Evolutionary conservation across 2,113 vertebrate genomes (phyloP).

Genomic region (Anolis carolinensis): DNA sequence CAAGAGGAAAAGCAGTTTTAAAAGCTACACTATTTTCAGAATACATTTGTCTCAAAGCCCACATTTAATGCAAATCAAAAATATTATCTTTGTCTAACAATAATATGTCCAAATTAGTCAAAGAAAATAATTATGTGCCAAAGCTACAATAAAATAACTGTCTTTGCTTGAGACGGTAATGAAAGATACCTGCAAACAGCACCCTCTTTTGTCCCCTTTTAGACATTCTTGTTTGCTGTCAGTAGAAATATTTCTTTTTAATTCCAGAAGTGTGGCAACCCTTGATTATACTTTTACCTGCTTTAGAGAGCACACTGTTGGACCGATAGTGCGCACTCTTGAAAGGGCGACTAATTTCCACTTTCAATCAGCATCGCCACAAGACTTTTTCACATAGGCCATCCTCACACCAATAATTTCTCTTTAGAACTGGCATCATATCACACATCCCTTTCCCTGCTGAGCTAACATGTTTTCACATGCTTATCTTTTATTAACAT

Average conservation of each 20-base stretch:
- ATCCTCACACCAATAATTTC: slow-evolving; percentile 74
- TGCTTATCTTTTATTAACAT: slow-evolving; percentile 66
- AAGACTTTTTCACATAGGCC: slow-evolving; percentile 71
- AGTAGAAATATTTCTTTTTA: slow-evolving; percentile 42
- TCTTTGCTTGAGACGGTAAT: not conserved
- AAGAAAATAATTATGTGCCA: not conserved
- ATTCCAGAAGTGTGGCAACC: slow-evolving; percentile 34
- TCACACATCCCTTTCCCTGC: slow-evolving; percentile 69
- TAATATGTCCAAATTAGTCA: not conserved
- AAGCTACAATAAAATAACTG: not conserved
- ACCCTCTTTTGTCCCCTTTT: slow-evolving; percentile 27
- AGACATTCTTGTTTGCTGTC: slow-evolving; percentile 9
- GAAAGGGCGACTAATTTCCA: slow-evolving; percentile 71
- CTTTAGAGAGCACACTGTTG: slow-evolving; percentile 49
- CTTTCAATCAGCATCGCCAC: slow-evolving; percentile 77
- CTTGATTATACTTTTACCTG: slow-evolving; percentile 63
- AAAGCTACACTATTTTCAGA: not conserved
- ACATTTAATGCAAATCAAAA: not conserved
- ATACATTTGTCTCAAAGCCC: not conserved
- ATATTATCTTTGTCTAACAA: slow-evolving; percentile 5
- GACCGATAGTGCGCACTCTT: slow-evolving; percentile 38
- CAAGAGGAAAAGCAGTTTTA: not conserved
- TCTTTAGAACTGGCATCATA: slow-evolving; percentile 65
- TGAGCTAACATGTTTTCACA: slow-evolving; percentile 77
- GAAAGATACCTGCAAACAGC: not conserved